Base-by-base conservation (phyloP, 2,888 invertebrate genomes). In the Blastobasis lacticolella region DNA sequence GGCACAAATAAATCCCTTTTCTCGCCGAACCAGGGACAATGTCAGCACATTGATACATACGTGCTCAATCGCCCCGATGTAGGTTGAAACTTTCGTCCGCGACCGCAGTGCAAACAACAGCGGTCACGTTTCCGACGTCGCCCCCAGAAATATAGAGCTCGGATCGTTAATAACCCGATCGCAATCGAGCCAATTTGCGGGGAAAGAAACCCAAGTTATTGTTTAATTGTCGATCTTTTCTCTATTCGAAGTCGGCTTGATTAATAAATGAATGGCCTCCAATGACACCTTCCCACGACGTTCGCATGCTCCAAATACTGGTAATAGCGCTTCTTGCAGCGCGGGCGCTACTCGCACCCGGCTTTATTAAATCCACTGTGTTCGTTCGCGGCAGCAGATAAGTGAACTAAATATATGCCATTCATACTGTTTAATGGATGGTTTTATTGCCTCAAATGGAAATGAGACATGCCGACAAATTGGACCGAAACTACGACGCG, bases 41-140 rank as follows among this genome's bases (percentile, higher is more conserved):
- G 75, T 71, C 73, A 65, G 73, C 67, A 67, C 69, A 70, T 60
- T 75, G 69, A 76, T 76, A 78, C 74, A 76, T 77, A 78, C 79
- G 77, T 76, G 76, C 75, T 69, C 71, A 66, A 69, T 68, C 64
- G 56, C 61, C n/a, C 10, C 64, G 58, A 82, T 80, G 81, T 85
- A 77, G 83, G 84, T 74, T 78, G 74, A 67, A 72, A 83, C 84
- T 86, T 85, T 86, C 85, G 76, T 82, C 75, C 70, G 74, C 69
- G 75, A 84, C 82, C 80, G 78, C 82, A 84, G 71, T 71, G 63
- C 75, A 82, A 85, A 81, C 77, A 83, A 64, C 75, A 63, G 63
- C 66, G 74, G 76, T 81, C 85, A 80, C 78, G 80, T 81, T 76
- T 76, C 71, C 69, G 61, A 75, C 75, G 76, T 75, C 67, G 70